Base-by-base conservation (phyloP, 2,888 invertebrate genomes). In the Autographa gamma region DNA sequence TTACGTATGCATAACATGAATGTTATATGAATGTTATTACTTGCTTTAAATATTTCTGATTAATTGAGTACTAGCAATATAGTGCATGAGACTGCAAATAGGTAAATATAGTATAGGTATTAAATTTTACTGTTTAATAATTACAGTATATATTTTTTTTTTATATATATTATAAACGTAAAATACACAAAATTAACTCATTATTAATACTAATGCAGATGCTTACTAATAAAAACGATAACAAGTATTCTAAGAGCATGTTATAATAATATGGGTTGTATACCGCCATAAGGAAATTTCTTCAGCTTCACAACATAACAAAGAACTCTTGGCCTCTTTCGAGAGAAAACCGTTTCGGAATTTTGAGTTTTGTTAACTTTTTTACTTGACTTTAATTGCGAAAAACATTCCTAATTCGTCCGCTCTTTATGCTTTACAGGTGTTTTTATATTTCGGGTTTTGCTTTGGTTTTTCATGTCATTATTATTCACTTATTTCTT, bases 361-460 rank as follows among this genome's bases (percentile, higher is more conserved):
- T 56, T 56, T 25, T 19, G 54, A 25, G 54, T 56, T 56, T 19
- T 52, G 18, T 56, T 25, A 56, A 56, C 54, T 56, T 56, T 56
- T 56, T 56, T 25, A 56, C 54, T 48, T 25, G 54, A 56, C 54
- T 56, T 56, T 56, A 56, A 19, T 48, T 25, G 25, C 19, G 54
- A 56, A 56, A 25, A 56, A 25, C 19, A 25, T 25, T 25, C 54
- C 11, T 25, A 11, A 56, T 56, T 56, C 54, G 54, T 25, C 1
- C 25, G 54, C n/a, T 19, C 13, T 25, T 25, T 56, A 25, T 25
- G 54, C 19, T 8, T 19, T 52, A 52, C 18, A n/a, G 9, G 19
- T 54, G 18, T 54, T 54, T 11, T 14, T 19, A 9, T 11, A 5
- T 19, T 13, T 56, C 5, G 4, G 16, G 16, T 38, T 7, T 9